Evolutionary conservation across 2,888 invertebrate genomes (phyloP), one percentile per base, ranked within the genome.

Genomic region (Autographa pulchrina): DNA sequence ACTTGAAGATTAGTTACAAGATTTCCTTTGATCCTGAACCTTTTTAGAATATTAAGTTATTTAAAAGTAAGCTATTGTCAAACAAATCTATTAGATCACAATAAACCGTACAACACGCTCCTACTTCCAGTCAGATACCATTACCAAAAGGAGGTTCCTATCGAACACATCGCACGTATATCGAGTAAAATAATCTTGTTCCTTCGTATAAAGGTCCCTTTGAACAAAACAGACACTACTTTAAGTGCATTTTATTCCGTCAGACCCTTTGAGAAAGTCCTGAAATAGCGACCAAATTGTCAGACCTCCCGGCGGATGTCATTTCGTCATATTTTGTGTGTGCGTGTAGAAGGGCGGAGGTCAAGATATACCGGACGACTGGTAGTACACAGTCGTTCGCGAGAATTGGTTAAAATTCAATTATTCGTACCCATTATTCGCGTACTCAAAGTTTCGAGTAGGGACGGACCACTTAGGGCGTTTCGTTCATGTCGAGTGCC

Each of bases 321-420:
- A 25, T 58, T 67, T 67, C 32, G 31, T 68, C 64, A 73, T 70
- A 78, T 76, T 82, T 77, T 75, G 73, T 73, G 62, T 67, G 56
- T 68, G 31, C 43, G 35, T 64, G 52, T 32, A 62, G 48, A 77
- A 58, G 66, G 62, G 31, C 56, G 66, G 59, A 8, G 90, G 16
- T 84, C 88, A 74, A 65, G 31, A 66, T 80, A 78, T 11, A 61
- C 56, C 86, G 86, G 92, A 58, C 69, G 63, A 64, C 54, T 67
- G 70, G 70, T 78, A 83, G 78, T 86, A 85, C 80, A 87, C 86
- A 88, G 86, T 80, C 82, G 87, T 88, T 84, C 78, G 86, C 82
- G 87, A 82, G 90, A 92, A 91, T 92, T 90, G 92, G 91, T 92
- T 90, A 89, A 93, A 92, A 93, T 91, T 93, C 91, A 90, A 93